phyloP scores from a whole-genome alignment of 1,140 invertebrate species.

The Eulimnadia texana region DNA sequence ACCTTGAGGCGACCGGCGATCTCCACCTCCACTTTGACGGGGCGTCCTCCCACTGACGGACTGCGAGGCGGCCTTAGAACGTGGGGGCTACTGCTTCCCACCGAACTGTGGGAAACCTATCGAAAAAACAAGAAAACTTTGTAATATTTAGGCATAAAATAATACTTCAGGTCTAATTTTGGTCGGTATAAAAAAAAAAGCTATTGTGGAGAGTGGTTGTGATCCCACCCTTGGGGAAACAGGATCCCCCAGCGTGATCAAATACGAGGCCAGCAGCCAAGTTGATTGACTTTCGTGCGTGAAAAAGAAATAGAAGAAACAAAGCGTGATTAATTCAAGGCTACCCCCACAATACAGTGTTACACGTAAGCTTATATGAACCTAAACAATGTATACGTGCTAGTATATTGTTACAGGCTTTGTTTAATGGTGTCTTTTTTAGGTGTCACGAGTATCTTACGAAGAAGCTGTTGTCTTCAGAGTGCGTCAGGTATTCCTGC shows the following conservation, averaged over 20 bases:
- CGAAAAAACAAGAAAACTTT: background rate
- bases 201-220: background rate
- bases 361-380: too few relatives aligned
- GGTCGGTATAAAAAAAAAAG: conserved; percentile 1
- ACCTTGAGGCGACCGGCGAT: conserved; percentile 53
- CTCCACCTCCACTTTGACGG: conserved; percentile 45
- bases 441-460: too few relatives aligned
- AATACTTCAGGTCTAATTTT: too few relatives aligned
- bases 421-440: too few relatives aligned
- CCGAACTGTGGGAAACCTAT: conserved; percentile 15
- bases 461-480: too few relatives aligned
- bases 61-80: conserved; percentile 42
- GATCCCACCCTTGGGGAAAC: background rate
- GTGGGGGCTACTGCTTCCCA: conserved; percentile 15
- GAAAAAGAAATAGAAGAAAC: too few relatives aligned
- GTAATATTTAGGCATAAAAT: background rate
- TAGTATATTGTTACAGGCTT: too few relatives aligned
- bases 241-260: background rate
- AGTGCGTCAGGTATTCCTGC: conserved; percentile 7
- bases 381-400: too few relatives aligned
- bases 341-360: too few relatives aligned
- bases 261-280: too few relatives aligned
- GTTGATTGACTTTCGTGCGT: background rate
- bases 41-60: conserved; percentile 57
- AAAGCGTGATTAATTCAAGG: too few relatives aligned